These are phyloP conservation scores for Diaphora mendica DNA, from an alignment of 2,888 invertebrate genomes.

Conservation along the genomic window DNA sequence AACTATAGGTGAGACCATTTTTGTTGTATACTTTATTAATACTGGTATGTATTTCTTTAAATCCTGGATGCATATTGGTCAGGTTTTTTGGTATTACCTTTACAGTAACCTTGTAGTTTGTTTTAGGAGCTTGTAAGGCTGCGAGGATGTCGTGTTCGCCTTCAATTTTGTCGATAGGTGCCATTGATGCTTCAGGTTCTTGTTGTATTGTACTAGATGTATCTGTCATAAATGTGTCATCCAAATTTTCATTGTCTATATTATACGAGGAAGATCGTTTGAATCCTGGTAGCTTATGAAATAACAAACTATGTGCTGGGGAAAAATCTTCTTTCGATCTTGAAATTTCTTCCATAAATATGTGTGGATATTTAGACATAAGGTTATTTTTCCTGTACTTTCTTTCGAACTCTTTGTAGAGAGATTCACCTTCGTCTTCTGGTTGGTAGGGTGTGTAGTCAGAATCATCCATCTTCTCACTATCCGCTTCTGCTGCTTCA, in stretches of 20 bases:
- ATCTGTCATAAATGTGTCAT: constrained; percentile 14
- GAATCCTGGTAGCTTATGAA: constrained; percentile 28
- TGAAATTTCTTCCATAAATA: constrained; percentile 68
- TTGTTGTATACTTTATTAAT: constrained; percentile 77
- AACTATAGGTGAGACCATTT: constrained; percentile 70
- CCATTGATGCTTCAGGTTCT: background rate
- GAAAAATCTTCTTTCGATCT: constrained; percentile 60
- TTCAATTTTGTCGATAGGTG: constrained; percentile 34
- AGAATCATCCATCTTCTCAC: constrained; percentile 44
- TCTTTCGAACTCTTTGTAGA: constrained; percentile 52
- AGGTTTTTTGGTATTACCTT: constrained; percentile 75
- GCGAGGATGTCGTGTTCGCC: constrained; percentile 57
- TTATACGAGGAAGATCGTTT: constrained; percentile 15
- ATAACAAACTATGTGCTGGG: constrained; percentile 30
- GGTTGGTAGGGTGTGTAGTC: constrained; percentile 53
- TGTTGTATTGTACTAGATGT: background rate
- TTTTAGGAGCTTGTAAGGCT: constrained; percentile 52
- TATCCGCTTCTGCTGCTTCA: constrained; percentile 45
- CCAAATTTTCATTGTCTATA: constrained; percentile 12
- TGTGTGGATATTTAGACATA: constrained; percentile 77
- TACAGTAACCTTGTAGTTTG: constrained; percentile 71
- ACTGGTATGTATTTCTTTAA: constrained; percentile 76
- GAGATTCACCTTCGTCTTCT: constrained; percentile 43
- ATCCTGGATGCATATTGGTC: constrained; percentile 62
- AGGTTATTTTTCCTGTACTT: constrained; percentile 62